Conservation (phyloP, 2,797 vertebrate species). For the Simalia tracyae region DNA sequence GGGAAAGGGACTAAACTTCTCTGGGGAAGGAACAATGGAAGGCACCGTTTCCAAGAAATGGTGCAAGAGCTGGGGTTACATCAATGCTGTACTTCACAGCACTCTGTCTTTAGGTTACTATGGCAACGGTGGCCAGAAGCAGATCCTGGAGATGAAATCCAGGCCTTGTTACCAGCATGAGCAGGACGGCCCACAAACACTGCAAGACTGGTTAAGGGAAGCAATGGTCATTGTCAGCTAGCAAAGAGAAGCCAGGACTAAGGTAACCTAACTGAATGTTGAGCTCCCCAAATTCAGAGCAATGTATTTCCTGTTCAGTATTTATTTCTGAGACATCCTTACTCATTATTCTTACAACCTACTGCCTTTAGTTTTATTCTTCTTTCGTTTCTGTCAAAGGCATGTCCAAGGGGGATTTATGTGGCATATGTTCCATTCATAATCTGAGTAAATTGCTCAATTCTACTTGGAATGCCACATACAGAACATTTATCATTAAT, state of each 20-base stretch:
- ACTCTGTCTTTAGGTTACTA: slow-evolving; percentile 37
- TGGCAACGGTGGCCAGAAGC: slow-evolving; percentile 12
- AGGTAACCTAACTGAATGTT: not conserved
- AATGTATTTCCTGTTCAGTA: not conserved
- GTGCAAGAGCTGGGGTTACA: not conserved
- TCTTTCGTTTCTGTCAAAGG: not conserved
- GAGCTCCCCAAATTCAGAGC: not conserved
- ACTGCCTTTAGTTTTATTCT: not conserved
- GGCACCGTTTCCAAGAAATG: slow-evolving; percentile 31
- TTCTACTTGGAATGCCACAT: not conserved
- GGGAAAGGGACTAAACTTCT: slow-evolving; percentile 1
- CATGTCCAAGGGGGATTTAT: not conserved
- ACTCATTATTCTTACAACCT: not conserved
- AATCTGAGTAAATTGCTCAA: not conserved
- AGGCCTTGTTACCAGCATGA: not conserved
- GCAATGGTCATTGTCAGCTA: not conserved
- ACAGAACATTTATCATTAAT: not conserved
- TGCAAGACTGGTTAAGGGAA: not conserved
- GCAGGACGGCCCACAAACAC: not conserved
- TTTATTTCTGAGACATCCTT: not conserved
- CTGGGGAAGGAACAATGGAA: slow-evolving; percentile 32
- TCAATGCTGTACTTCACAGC: slow-evolving; percentile 43
- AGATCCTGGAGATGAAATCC: not conserved
- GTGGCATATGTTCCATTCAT: not conserved
- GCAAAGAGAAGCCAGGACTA: not conserved